A percentile compares a stretch with the other conserved stretches of the same genome.
Conservation (phyloP, 2,888 invertebrate species). For the Bellardia pandia region DNA sequence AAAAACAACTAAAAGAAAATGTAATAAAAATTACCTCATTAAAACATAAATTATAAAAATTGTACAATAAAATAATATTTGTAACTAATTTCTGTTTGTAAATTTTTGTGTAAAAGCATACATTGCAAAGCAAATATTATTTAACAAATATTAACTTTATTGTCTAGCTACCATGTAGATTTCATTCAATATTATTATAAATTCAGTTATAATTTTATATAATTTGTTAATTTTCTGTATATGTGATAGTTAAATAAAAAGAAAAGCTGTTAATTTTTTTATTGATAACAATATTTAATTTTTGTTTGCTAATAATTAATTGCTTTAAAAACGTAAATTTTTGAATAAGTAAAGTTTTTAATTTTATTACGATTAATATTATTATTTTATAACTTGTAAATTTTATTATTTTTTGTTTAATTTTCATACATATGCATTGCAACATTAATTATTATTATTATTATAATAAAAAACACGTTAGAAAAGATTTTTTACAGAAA, state of each 20-base stretch:
- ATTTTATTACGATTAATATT: slow-evolving; percentile 21
- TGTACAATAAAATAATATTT: not conserved
- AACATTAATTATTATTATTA: not conserved
- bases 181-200: slow-evolving; percentile 43
- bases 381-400: slow-evolving; percentile 15
- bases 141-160: slow-evolving; percentile 27
- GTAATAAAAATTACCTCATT: slow-evolving; percentile 66
- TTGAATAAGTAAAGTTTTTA: slow-evolving; percentile 3
- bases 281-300: slow-evolving; percentile 4
- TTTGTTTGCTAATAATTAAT: not conserved
- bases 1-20: slow-evolving; percentile 6
- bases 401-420: not conserved
- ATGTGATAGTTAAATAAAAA: slow-evolving; percentile 61
- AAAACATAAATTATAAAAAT: slow-evolving; percentile 16
- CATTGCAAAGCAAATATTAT: slow-evolving; percentile 14
- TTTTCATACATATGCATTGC: not conserved
- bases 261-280: slow-evolving; percentile 43
- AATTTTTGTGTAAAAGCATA: slow-evolving; percentile 28
- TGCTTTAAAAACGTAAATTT: slow-evolving; percentile 4
- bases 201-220: slow-evolving; percentile 25
- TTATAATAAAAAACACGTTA: slow-evolving; percentile 1
- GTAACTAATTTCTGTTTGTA: slow-evolving; percentile 35
- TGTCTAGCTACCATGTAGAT: slow-evolving; percentile 68
- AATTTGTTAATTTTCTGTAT: slow-evolving; percentile 40
- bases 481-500: slow-evolving; percentile 48